Evolutionary conservation across 2,113 vertebrate species (phyloP).

Genomic region (Phoenicopterus ruber): DNA sequence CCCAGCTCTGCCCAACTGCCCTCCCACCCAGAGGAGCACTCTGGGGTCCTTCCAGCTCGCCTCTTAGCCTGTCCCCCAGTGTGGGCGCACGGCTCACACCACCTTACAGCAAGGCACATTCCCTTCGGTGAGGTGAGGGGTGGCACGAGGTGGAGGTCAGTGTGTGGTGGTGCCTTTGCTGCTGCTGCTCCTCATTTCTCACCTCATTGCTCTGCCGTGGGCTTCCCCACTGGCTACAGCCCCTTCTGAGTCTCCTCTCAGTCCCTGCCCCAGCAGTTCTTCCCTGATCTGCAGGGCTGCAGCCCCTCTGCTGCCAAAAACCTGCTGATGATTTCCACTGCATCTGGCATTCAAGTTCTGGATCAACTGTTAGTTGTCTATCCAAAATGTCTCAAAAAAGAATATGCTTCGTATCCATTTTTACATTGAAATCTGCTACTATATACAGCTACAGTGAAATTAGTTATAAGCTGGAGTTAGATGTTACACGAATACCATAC

Average conservation of each 20-base stretch:
- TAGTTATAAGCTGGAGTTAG: not conserved
- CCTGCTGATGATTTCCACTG: not conserved
- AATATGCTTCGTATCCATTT: not conserved
- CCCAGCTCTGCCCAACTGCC: not conserved
- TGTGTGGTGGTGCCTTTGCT: not conserved
- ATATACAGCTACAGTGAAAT: not conserved
- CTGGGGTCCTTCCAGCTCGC: not conserved
- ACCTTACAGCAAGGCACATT: not conserved
- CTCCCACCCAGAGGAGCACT: fast-evolving
- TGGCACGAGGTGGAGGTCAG: not conserved
- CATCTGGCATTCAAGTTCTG: not conserved
- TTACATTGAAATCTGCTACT: not conserved
- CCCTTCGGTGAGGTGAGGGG: fast-evolving
- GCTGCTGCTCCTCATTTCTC: not conserved
- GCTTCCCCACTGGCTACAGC: not conserved
- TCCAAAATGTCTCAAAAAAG: not conserved
- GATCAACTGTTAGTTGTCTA: not conserved
- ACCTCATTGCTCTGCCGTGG: fast-evolving
- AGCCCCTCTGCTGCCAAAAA: not conserved
- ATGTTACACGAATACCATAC: not conserved
- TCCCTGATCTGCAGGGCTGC: not conserved
- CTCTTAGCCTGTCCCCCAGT: fast-evolving
- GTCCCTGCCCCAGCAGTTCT: not conserved
- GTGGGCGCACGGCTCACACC: fast-evolving
- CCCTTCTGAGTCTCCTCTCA: not conserved